Base-by-base conservation (phyloP, 1,140 invertebrate species). In the Neodiprion virginianus region DNA sequence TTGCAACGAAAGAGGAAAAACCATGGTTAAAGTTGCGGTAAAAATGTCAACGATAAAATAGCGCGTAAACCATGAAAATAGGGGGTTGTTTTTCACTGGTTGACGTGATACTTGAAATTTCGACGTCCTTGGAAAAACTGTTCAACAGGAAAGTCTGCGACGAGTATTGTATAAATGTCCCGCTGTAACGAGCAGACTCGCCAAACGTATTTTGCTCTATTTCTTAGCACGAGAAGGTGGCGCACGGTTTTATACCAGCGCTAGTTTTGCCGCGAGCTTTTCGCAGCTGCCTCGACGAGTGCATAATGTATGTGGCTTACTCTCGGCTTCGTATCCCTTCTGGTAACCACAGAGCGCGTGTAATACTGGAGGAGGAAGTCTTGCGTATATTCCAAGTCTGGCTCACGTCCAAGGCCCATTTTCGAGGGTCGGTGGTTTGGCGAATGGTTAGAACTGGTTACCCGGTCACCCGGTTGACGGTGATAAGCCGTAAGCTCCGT, bases 181-280 rank as follows among this genome's bases (percentile, higher is more conserved):
- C 53, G 50, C 75, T 72, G 76, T 82, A 79, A 81, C 74, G 78
- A 75, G 28, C 28, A 4, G 28, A 40, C 28, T 5, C 28, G 1
- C 28, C 28, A 5, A 40, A 40, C 5, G 5, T 40, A 40, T 40
- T 40, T 40, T 40, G 28, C 28, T 40, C 28, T 40, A 40, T 40
- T 40, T 40, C 28, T 40, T 40, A 40, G 2, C 28, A 40, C 2
- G 28, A 40, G 28, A 40, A 40, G 28, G 28, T 40, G 28, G 28
- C 28, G 28, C 28, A 40, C 5, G 28, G 28, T 40, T 5, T 61
- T 61, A 17, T 61, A 61, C 53, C n/a, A 5, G 53, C 8, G 11
- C 53, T 17, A 14, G n/a, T 17, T 61, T 61, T 8, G 53, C n/a
- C 53, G 8, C n/a, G 53, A 17, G 53, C 53, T 61, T 61, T 61